Evolutionary conservation across 2,113 vertebrate genomes (phyloP).

Genomic region (Corythornis cristatus): DNA sequence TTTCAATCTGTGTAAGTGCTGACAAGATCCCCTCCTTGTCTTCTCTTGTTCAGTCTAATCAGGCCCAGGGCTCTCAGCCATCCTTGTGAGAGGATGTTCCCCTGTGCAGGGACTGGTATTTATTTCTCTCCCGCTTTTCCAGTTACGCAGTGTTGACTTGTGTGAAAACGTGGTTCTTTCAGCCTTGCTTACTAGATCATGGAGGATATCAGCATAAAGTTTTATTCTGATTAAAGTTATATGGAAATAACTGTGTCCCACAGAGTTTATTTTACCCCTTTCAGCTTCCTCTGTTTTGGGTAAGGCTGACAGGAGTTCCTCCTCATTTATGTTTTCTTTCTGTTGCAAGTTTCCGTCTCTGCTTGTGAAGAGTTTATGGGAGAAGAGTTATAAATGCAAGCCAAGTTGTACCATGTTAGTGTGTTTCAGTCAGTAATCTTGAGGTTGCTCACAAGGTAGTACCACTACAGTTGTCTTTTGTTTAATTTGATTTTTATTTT

Average conservation of each 20-base stretch:
- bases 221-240: background rate
- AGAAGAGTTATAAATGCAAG: background rate
- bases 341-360: background rate
- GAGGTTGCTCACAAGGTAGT: background rate
- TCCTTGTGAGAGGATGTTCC: background rate
- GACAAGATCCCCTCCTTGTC: too few relatives aligned
- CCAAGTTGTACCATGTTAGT: background rate
- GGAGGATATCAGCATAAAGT: background rate
- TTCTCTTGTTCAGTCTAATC: too few relatives aligned
- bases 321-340: background rate
- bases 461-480: background rate
- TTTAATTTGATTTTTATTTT: background rate
- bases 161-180: background rate
- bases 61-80: too few relatives aligned
- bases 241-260: background rate
- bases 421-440: background rate
- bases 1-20: too few relatives aligned
- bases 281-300: background rate
- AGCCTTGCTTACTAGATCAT: background rate
- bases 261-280: background rate
- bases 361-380: background rate
- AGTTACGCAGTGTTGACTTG: background rate
- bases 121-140: background rate
- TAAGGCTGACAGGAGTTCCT: background rate
- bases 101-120: background rate